phyloP scores from a whole-genome alignment of 2,113 vertebrate species.

The Osmerus eperlanus region DNA sequence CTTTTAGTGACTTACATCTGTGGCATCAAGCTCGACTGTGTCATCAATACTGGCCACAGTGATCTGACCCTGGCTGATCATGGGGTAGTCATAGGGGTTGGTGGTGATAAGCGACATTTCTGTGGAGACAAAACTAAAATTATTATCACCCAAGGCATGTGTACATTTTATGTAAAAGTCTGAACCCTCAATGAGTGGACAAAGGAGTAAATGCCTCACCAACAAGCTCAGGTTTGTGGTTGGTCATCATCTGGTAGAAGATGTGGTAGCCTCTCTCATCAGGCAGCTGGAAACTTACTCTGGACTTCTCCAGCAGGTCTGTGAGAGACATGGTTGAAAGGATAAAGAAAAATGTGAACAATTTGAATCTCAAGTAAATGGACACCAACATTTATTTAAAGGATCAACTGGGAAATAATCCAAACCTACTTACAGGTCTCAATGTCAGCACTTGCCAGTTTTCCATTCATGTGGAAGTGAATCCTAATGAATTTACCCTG shows the following conservation, averaged over 20 bases:
- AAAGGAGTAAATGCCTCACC: constrained; percentile 11
- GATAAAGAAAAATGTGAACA: too few species aligned
- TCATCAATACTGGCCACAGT: constrained; percentile 81
- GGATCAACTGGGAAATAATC: background rate
- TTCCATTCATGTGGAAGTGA: constrained; percentile 75
- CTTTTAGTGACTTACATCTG: constrained; percentile 72
- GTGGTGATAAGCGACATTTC: constrained; percentile 71
- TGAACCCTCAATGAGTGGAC: background rate
- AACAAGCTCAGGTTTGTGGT: constrained; percentile 47
- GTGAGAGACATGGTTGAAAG: background rate
- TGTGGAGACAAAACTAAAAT: constrained; percentile 23
- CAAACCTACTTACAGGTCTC: constrained; percentile 75
- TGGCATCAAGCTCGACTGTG: constrained; percentile 81
- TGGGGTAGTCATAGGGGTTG: constrained; percentile 80
- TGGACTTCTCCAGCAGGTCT: constrained; percentile 46
- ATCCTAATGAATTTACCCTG: constrained; percentile 80
- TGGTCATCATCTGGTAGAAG: constrained; percentile 52
- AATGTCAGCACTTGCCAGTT: constrained; percentile 80
- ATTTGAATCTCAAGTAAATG: background rate
- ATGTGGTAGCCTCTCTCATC: constrained; percentile 53
- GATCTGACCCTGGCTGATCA: constrained; percentile 82
- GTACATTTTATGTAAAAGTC: too few species aligned
- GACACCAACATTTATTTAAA: background rate
- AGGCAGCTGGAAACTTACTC: constrained; percentile 47
- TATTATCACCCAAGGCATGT: background rate